A percentile compares a stretch with the other conserved stretches of the same genome.
phyloP scores from a whole-genome alignment of 2,797 vertebrate genomes.

The Malacoraja senta region DNA sequence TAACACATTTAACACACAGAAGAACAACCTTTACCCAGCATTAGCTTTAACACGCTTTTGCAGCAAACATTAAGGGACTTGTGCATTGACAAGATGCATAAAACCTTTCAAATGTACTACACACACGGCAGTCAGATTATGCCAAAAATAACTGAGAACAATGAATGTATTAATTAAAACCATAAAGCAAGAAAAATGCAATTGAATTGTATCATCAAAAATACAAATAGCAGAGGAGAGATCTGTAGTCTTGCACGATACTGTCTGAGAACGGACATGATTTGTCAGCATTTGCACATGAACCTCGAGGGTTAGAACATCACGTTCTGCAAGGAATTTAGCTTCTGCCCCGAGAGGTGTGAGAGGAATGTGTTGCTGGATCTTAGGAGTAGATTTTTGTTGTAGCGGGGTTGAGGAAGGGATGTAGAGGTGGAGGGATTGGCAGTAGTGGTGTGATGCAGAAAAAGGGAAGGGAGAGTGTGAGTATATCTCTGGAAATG shows the following conservation, averaged over 20 bases:
- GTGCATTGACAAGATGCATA: neutral
- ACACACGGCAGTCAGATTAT: neutral
- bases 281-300: neutral
- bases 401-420: neutral
- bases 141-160: neutral
- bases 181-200: neutral
- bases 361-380: neutral
- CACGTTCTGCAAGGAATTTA: neutral
- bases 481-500: neutral
- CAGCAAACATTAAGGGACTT: neutral
- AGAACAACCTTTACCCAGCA: constrained; percentile 20
- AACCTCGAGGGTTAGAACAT: neutral
- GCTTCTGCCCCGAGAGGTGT: neutral
- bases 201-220: neutral
- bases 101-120: neutral
- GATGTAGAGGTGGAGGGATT: neutral
- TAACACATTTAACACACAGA: constrained; percentile 29
- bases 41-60: constrained; percentile 5
- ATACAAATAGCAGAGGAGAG: neutral
- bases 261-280: neutral
- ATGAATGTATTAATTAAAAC: neutral
- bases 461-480: neutral
- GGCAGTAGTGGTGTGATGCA: neutral
- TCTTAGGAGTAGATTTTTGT: neutral
- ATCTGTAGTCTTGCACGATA: neutral